Base-by-base conservation (phyloP, 2,797 vertebrate genomes). In the Manis pentadactyla region DNA sequence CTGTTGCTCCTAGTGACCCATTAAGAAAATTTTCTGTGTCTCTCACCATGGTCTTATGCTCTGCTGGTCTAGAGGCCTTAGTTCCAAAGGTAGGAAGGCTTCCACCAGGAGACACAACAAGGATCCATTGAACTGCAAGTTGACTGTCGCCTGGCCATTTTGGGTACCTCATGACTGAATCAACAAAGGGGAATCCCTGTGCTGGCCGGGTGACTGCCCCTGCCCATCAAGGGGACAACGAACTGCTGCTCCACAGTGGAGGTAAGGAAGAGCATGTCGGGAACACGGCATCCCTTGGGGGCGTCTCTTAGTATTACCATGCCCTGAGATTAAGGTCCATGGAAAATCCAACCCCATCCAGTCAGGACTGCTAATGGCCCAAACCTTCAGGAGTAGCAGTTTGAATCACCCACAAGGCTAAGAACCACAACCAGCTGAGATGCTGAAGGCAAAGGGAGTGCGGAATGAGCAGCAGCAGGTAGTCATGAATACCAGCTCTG, bases 391-490 rank as follows among this genome's bases (percentile, higher is more conserved):
- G 49, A 57, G 19, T 27, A 25, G 46, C 57, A 53, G 19, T 37
- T 18, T 31, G 39, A 23, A 25, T 69, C n/a, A 37, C 18, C 12
- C 17, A 68, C 42, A 7, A 34, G 46, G 23, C 34, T 29, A 57
- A n/a, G 77, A 66, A 81, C 17, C 73, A 46, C 4, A 0, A 17
- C 29, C 9, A 61, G 12, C 64, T 4, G 29, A 46, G 46, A 34
- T 6, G 27, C 23, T 27, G 46, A 18, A 46, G 66, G 39, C 49
- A 57, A 66, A 53, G 31, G 18, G 31, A 29, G 42, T 34, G 34
- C 0, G 2, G 23, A 82, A 3, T 4, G 13, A 11, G 17, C 7
- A 29, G 42, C 1, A 42, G 31, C 46, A 34, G 83, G 34, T 11
- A 11, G 53, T 42, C 11, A 42, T 15, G 18, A 68, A 57, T 6